Conservation (phyloP, 2,797 vertebrate genomes). For the Peromyscus attwateri region DNA sequence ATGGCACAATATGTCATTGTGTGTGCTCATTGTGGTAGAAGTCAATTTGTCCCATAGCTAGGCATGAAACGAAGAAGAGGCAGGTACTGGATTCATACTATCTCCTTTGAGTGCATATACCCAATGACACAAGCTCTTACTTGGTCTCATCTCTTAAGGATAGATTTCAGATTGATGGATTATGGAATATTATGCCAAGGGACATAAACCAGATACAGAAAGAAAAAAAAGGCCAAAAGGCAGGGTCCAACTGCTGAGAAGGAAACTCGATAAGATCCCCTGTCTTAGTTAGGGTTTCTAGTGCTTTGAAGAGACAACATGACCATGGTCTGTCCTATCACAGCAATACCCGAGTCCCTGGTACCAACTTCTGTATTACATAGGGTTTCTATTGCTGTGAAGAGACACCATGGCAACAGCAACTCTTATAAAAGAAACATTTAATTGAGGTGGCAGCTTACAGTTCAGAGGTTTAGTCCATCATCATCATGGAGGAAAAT, state of each 20-base stretch:
- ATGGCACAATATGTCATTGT: neutral
- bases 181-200: neutral
- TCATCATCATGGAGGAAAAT: neutral
- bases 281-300: neutral
- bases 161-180: neutral
- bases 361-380: neutral
- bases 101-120: neutral
- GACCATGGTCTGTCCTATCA: neutral
- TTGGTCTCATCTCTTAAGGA: neutral
- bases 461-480: neutral
- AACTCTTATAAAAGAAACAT: neutral
- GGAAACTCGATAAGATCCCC: neutral
- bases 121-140: neutral
- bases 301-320: neutral
- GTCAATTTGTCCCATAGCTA: neutral
- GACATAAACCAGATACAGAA: neutral
- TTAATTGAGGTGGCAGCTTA: neutral
- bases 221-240: neutral
- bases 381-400: neutral
- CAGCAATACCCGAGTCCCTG: neutral
- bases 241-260: neutral
- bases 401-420: neutral
- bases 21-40: neutral
- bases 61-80: neutral
- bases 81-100: neutral